A percentile compares a stretch with the other conserved stretches of the same genome.
Evolutionary conservation across 23 tunicate species (phyloP).

Genomic region (Pegea sp.): DNA sequence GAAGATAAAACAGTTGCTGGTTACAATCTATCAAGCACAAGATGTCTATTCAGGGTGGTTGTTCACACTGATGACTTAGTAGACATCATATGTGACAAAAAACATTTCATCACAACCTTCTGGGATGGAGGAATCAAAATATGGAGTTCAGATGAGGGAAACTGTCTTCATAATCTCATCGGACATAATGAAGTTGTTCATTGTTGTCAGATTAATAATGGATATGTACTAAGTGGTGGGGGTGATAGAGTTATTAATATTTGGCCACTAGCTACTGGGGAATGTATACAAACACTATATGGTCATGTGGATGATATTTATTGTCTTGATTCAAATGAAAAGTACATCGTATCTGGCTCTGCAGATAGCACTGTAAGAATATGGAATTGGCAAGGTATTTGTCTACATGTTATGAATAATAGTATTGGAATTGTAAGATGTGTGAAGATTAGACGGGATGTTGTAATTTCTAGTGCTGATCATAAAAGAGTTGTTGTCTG

Average conservation of each 20-base stretch:
- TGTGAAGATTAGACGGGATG: constrained; percentile 26
- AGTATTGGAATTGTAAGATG: constrained; percentile 84
- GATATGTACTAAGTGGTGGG: constrained; percentile 64
- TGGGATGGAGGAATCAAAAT: constrained; percentile 66
- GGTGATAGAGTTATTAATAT: constrained; percentile 71
- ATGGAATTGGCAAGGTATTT: constrained; percentile 71
- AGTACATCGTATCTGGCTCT: constrained; percentile 70
- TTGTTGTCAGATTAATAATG: constrained; percentile 39
- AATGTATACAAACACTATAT: constrained; percentile 31
- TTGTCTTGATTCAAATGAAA: constrained; percentile 62
- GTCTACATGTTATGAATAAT: constrained; percentile 24
- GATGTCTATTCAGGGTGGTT: constrained; percentile 31
- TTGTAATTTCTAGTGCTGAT: constrained; percentile 50
- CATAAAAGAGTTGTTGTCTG: constrained; percentile 76
- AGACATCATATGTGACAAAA: constrained; percentile 18
- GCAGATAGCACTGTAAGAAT: constrained; percentile 70
- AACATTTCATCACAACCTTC: constrained; percentile 35
- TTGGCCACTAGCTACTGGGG: constrained; percentile 52
- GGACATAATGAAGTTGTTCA: constrained; percentile 90
- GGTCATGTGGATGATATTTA: constrained; percentile 87
- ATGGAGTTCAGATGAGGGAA: constrained; percentile 50
- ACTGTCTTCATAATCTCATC: constrained; percentile 24
- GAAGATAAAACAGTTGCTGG: constrained; percentile 32
- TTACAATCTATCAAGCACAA: constrained; percentile 48
- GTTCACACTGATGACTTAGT: constrained; percentile 66